These are phyloP conservation scores for Telmatherina bonti DNA, from an alignment of 2,797 vertebrate species.

Conservation along the genomic window DNA sequence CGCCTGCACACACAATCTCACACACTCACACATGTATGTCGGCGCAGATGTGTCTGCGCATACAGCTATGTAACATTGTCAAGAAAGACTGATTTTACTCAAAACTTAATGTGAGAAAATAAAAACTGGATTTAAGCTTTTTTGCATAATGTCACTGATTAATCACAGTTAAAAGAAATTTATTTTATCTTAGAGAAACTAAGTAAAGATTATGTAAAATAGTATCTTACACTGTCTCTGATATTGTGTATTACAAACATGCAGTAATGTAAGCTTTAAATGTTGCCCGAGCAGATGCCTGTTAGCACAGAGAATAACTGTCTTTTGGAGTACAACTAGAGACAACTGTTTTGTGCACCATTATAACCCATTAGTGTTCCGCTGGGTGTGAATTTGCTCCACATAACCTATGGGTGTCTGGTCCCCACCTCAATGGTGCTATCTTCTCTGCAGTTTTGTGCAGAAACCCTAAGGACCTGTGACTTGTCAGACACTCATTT, in stretches of 20 bases:
- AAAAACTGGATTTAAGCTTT: neutral
- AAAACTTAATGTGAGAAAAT: neutral
- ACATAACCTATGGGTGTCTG: constrained; percentile 33
- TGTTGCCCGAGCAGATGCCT: constrained; percentile 6
- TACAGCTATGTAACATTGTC: constrained; percentile 11
- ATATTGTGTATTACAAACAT: constrained; percentile 10
- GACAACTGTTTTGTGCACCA: neutral
- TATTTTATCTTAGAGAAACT: constrained; percentile 1
- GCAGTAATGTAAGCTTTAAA: neutral
- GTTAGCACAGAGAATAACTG: neutral
- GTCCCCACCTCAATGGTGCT: constrained; percentile 38
- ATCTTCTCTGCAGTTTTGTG: constrained; percentile 25
- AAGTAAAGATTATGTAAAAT: constrained; percentile 14
- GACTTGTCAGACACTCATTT: constrained; percentile 42
- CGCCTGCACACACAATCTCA: constrained; percentile 11
- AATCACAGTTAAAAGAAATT: neutral
- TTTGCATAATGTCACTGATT: constrained; percentile 11
- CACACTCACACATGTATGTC: neutral
- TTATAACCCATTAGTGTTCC: neutral
- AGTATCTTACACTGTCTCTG: neutral
- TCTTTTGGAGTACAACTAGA: neutral
- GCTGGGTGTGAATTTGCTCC: constrained; percentile 27
- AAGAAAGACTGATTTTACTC: constrained; percentile 2
- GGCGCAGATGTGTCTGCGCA: neutral
- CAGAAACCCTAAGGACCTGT: constrained; percentile 23